Base-by-base conservation (phyloP, 2,888 invertebrate genomes). In the Drosophila aldrichi region DNA sequence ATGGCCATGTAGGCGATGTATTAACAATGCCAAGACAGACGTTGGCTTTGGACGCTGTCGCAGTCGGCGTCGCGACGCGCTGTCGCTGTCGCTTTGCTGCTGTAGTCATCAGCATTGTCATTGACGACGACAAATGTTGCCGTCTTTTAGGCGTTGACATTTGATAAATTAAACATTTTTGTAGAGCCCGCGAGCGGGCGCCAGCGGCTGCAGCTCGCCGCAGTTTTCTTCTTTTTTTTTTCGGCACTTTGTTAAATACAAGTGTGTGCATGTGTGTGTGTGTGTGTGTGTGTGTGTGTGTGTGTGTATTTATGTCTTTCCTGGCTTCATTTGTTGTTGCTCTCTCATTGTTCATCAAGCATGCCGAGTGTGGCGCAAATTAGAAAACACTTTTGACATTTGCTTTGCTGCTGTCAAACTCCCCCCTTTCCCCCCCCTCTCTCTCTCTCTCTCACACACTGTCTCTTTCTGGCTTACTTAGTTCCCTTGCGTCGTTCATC, bases 151-250 rank as follows among this genome's bases (percentile, higher is more conserved):
- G 89, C 85, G 86, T 77, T 87, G 86, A 89, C 89, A 87, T 81
- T 88, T 87, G 88, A 87, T 87, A 89, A 89, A 87, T 87, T 88
- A 87, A 89, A 89, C 88, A 87, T 85, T 85, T 88, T 87, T 81
- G 87, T 74, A 70, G 70, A 59, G 51, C 49, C 22, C 60, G 67
- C 66, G 51, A 52, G 51, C 70, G 41, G 55, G 43, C 58, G 65
- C 70, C 51, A 22, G 18, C 36, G 41, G 60, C 48, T 54, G 67
- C 73, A 55, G 1, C 62, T 56, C 48, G 52, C 40, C 68, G 67
- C 63, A 55, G 73, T 82, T 77, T 29, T 29, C 6, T 25, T 25
- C 0, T 25, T 25, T 25, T 75, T 82, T 77, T 29, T 29, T 80
- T 85, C 75, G 86, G 61, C 83, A 79, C 74, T 84, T 86, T 83